These are phyloP conservation scores for Chlorops oryzae DNA, from an alignment of 1,140 invertebrate species.

Conservation along the genomic window DNA sequence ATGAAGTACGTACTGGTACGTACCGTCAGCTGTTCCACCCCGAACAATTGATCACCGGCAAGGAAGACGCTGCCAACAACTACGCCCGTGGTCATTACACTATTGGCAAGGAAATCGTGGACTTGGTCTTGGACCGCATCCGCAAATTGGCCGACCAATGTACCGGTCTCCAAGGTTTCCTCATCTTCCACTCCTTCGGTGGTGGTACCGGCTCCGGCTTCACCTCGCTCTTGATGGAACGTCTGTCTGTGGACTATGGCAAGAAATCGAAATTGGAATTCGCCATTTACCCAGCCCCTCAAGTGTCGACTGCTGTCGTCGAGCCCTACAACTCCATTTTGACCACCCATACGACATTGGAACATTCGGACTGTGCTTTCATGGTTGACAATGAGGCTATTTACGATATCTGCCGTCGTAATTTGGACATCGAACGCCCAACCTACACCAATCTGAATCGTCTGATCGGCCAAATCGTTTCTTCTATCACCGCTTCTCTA, in stretches of 20 bases:
- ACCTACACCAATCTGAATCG: conserved; percentile 76
- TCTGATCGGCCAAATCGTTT: conserved; percentile 76
- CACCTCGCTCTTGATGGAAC: conserved; percentile 74
- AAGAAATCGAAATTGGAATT: conserved; percentile 81
- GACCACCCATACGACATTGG: conserved; percentile 72
- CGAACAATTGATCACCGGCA: conserved; percentile 67
- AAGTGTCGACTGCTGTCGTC: conserved; percentile 77
- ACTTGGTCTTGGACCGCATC: conserved; percentile 69
- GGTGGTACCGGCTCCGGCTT: conserved; percentile 82
- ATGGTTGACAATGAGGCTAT: conserved; percentile 88
- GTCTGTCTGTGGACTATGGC: conserved; percentile 72
- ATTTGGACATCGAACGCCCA: conserved; percentile 78
- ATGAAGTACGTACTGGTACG: conserved; percentile 65
- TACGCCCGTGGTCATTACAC: conserved; percentile 82
- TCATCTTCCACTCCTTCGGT: conserved; percentile 81
- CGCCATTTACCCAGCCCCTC: conserved; percentile 79
- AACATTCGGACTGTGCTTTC: conserved; percentile 77
- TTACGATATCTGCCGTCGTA: conserved; percentile 82
- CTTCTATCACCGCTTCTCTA: conserved; percentile 78
- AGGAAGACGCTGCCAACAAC: conserved; percentile 79
- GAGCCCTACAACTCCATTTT: conserved; percentile 80
- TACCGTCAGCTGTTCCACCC: conserved; percentile 70
- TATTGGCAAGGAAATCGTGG: conserved; percentile 80
- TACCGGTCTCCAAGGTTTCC: conserved; percentile 74
- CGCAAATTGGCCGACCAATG: conserved; percentile 71